Percentiles rank a stretch among this genome's conserved stretches.
Evolutionary conservation across 2,888 invertebrate species (phyloP).

Genomic region (Hydroisotoma schaefferi): DNA sequence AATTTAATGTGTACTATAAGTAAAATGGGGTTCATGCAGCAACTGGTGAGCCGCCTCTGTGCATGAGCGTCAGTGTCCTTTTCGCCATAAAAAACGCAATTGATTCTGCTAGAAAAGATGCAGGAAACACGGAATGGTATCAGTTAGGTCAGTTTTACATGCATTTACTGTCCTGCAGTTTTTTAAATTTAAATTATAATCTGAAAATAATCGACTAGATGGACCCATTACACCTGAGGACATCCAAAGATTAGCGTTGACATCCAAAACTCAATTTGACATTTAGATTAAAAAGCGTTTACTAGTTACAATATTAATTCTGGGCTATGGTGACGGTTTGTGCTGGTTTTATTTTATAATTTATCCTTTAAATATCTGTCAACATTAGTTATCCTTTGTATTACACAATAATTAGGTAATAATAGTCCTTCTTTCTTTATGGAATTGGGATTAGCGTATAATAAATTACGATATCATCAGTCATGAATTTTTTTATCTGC

Average conservation of each 20-base stretch:
- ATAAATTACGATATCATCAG: too few relatives aligned
- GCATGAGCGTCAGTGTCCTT: constrained; percentile 55
- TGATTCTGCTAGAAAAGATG: constrained; percentile 64
- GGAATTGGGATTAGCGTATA: too few relatives aligned
- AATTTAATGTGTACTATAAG: constrained; percentile 28
- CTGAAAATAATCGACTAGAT: constrained; percentile 24
- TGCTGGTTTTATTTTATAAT: too few relatives aligned
- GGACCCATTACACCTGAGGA: constrained; percentile 43
- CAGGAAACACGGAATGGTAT: constrained; percentile 61
- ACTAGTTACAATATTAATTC: too few relatives aligned
- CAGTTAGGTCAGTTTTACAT: constrained; percentile 57
- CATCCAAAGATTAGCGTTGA: constrained; percentile 24
- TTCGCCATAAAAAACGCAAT: constrained; percentile 68
- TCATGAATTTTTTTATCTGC: too few relatives aligned
- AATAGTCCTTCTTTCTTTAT: too few relatives aligned
- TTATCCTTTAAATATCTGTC: too few relatives aligned
- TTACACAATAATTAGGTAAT: too few relatives aligned
- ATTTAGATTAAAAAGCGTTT: too few relatives aligned
- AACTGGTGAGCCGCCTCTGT: constrained; percentile 59
- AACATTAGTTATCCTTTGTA: too few relatives aligned
- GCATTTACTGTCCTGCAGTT: not conserved
- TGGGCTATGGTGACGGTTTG: too few relatives aligned
- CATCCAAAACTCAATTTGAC: constrained; percentile 22
- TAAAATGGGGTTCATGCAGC: constrained; percentile 51
- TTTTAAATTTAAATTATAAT: not conserved